Conservation (phyloP, 92 coral and sea anemone genomes). For the Actinernus sp. region DNA sequence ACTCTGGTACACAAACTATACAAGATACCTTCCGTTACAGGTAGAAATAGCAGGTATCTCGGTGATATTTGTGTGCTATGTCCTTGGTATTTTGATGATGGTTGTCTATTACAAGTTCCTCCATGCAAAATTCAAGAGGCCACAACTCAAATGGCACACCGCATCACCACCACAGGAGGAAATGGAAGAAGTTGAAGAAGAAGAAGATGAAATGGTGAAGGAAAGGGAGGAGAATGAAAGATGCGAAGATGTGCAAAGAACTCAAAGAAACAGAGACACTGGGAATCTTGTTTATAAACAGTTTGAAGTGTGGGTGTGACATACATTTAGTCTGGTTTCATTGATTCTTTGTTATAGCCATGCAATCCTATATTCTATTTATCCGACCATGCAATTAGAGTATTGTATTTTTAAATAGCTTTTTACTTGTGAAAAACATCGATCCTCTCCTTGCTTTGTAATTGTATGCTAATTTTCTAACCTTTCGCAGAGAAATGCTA, state of each 20-base stretch:
- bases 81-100: slow-evolving; percentile 68
- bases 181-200: slow-evolving; percentile 11
- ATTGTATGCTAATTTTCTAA: too few species aligned
- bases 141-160: slow-evolving; percentile 57
- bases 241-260: not conserved
- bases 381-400: too few species aligned
- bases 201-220: slow-evolving; percentile 16
- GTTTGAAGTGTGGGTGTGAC: slow-evolving; percentile 35
- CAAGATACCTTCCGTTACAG: slow-evolving; percentile 36
- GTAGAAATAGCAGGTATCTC: slow-evolving; percentile 77
- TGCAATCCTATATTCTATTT: too few species aligned
- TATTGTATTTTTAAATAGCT: too few species aligned
- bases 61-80: slow-evolving; percentile 49
- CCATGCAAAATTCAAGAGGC: slow-evolving; percentile 75
- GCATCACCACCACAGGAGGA: slow-evolving; percentile 24
- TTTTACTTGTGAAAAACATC: too few species aligned
- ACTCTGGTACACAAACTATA: slow-evolving; percentile 75
- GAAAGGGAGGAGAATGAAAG: slow-evolving; percentile 17
- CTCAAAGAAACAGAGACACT: not conserved
- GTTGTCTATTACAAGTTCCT: slow-evolving; percentile 63
- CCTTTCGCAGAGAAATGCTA: too few species aligned
- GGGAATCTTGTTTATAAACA: slow-evolving; percentile 5
- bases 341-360: too few species aligned
- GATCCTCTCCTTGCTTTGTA: too few species aligned
- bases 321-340: too few species aligned